Base-by-base conservation (phyloP, 2,888 invertebrate genomes). In the Anthrax anthrax region DNA sequence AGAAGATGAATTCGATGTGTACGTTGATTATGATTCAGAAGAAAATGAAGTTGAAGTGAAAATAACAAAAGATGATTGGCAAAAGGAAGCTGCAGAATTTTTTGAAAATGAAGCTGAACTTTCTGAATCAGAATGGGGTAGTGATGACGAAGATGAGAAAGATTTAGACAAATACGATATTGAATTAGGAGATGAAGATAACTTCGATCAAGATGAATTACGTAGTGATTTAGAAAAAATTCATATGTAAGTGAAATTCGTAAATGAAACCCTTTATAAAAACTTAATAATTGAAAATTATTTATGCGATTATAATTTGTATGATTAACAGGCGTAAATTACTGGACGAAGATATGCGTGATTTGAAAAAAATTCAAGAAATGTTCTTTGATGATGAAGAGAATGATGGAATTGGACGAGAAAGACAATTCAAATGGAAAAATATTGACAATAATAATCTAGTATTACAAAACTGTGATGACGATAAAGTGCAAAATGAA, bases 71-170 rank as follows among this genome's bases (percentile, higher is more conserved):
- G 58, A 59, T 23, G 64, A 63, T 38, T 56, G 63, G 54, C 47
- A 60, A 55, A 59, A 63, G 29, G 75, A 76, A 43, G 72, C 74
- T 0, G 65, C 72, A 1, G 83, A 84, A 43, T 95, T 89, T 70
- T 73, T 94, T 45, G 94, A 95, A 54, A 76, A 81, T 37, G 94
- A 95, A 68, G 94, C 94, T 0, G 94, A 94, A 59, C 67, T 95
- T 32, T 89, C 90, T 0, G 94, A 91, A 59, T 88, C 86, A 3
- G 91, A 91, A 54, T 87, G 84, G 80, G 88, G 80, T 1, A 88
- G 88, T 40, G 90, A 79, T 0, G 91, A 91, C 59, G 92, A 87
- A 65, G 88, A 91, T 63, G 88, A 90, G 65, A 75, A 75, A 34
- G 80, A 78, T 46, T 65, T 84, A 57, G 91, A 92, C 61, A 72